Conservation (phyloP, 64 coral and sea anemone species). For the Pachyseris speciosa region DNA sequence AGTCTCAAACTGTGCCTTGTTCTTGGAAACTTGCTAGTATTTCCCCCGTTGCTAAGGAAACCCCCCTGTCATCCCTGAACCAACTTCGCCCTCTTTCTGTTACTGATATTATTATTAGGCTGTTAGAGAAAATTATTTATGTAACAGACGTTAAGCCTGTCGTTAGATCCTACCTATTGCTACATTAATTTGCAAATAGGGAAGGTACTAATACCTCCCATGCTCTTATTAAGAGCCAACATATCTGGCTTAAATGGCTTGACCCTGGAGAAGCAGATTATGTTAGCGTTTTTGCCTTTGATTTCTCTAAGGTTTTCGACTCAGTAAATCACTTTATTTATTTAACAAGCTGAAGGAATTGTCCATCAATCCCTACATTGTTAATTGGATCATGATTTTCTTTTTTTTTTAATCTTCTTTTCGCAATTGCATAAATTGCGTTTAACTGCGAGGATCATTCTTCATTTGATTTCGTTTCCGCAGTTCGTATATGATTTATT, state of each 20-base stretch:
- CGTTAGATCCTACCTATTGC: background rate
- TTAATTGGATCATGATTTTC: no score
- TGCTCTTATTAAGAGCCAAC: background rate
- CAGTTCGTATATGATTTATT: no score
- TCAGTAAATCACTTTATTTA: background rate
- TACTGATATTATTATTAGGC: constrained; percentile 17
- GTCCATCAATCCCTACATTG: background rate
- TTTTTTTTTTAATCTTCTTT: no score
- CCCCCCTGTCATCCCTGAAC: background rate
- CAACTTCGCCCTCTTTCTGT: background rate
- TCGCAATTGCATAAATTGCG: no score
- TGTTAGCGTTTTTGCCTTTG: background rate
- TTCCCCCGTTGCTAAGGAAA: background rate
- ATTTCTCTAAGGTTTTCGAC: background rate
- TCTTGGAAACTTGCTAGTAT: constrained; percentile 1
- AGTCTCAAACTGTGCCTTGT: background rate
- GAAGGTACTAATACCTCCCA: no score
- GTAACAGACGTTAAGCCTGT: background rate
- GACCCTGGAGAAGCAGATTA: background rate
- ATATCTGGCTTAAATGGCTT: background rate
- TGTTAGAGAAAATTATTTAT: constrained; percentile 3
- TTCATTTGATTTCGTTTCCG: no score
- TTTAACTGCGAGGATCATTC: no score
- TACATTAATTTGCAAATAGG: background rate
- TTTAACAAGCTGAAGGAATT: background rate